A percentile compares a stretch with the other conserved stretches of the same genome.
phyloP scores from a whole-genome alignment of 2,113 vertebrate species.

The Hipposideros armiger region DNA sequence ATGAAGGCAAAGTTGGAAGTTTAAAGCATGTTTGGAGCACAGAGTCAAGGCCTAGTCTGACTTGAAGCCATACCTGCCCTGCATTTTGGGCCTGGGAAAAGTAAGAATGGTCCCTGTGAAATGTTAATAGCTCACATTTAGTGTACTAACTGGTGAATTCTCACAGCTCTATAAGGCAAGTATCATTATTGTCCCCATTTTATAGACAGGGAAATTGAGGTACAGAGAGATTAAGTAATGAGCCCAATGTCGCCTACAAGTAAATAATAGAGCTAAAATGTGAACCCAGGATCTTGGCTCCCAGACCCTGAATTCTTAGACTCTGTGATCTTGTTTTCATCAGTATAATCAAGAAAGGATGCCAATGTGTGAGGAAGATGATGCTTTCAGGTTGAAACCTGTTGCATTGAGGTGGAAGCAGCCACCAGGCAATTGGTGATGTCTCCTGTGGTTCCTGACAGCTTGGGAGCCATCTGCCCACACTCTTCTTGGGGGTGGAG shows the following conservation, averaged over 20 bases:
- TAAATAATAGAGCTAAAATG: not conserved
- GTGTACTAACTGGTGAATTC: not conserved
- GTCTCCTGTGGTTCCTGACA: not conserved
- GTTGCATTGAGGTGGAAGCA: not conserved
- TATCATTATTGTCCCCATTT: not conserved
- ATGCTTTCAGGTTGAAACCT: not conserved
- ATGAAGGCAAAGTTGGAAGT: not conserved
- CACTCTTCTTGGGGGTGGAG: not conserved
- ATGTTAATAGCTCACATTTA: not conserved
- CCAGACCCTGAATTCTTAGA: not conserved
- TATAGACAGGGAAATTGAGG: not conserved
- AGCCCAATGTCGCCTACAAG: not conserved
- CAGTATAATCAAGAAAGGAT: not conserved
- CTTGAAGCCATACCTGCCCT: not conserved
- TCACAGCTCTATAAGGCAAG: not conserved
- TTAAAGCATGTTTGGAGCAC: not conserved
- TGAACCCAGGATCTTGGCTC: not conserved
- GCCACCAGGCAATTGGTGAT: not conserved
- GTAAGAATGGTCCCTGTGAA: not conserved
- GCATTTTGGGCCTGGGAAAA: not conserved
- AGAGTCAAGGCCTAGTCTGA: accelerated
- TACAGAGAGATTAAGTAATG: not conserved
- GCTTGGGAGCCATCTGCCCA: not conserved
- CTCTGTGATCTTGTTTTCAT: not conserved
- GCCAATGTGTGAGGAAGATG: not conserved